A percentile compares a stretch with the other conserved stretches of the same genome.
phyloP scores from a whole-genome alignment of 2,888 invertebrate species.

The Epinotia demarniana region DNA sequence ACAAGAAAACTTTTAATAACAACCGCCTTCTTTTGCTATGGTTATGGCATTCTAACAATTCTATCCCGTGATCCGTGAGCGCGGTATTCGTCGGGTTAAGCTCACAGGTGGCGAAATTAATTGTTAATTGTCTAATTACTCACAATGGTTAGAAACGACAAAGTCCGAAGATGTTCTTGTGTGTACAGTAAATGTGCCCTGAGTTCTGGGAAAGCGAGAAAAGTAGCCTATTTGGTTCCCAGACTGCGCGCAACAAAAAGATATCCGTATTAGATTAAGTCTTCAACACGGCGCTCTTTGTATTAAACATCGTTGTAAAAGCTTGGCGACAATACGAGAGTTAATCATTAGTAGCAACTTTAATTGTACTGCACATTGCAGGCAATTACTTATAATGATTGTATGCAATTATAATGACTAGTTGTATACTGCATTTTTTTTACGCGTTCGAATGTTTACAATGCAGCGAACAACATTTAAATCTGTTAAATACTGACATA shows the following conservation, averaged over 20 bases:
- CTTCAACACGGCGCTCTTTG: conserved; percentile 14
- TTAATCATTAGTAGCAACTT: neutral
- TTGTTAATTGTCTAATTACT: neutral
- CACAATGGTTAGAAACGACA: neutral
- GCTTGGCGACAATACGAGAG: conserved; percentile 5
- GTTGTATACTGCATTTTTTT: too few species aligned
- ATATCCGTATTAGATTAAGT: conserved; percentile 28
- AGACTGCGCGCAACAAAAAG: conserved; percentile 31
- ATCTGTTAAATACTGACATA: neutral
- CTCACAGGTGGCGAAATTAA: neutral
- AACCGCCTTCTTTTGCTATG: neutral
- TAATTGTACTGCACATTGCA: neutral
- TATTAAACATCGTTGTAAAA: conserved; percentile 21
- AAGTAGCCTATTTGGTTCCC: conserved; percentile 36
- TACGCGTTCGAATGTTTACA: neutral
- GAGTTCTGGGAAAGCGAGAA: conserved; percentile 29
- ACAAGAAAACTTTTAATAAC: too few species aligned
- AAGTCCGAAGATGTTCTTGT: conserved; percentile 4
- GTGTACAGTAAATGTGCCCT: neutral
- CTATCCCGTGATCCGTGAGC: neutral
- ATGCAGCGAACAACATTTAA: neutral
- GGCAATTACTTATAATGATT: neutral
- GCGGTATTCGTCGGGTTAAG: neutral
- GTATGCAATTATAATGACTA: too few species aligned
- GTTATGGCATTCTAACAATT: neutral